Evolutionary conservation across 2,797 vertebrate genomes (phyloP), one percentile per base, ranked within the genome.

Genomic region (Phyllotis vaccarum): DNA sequence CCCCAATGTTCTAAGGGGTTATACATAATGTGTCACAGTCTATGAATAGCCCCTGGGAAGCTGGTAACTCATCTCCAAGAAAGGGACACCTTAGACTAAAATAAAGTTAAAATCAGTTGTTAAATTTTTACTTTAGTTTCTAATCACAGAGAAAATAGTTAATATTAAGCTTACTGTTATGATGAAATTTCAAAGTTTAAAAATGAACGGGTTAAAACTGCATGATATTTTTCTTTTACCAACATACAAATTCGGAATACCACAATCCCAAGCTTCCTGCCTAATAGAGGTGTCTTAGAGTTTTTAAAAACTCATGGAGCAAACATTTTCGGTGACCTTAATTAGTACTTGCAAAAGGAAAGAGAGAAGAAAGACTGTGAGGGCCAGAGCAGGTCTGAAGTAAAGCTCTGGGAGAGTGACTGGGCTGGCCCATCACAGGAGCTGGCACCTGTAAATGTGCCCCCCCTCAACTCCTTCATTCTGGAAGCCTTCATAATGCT

Each of bases 321-420:
- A 92, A 92, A 70, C 68, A 66, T 96, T 93, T 96, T 75, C 88
- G 17, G 58, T n/a, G 93, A 90, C n/a, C 66, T 93, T 82, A 91
- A 74, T 89, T 90, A 89, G 46, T 34, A 43, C 21, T 31, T 3
- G 70, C 21, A 86, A 37, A 91, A 93, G 90, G 91, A 74, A 29
- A 37, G 27, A 56, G 40, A 66, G 60, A 92, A 13, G 83, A 70
- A n/a, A 91, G 76, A 22, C 37, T 46, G 11, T 1, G 60, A 76
- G 78, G 70, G 72, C 62, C 78, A 54, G 66, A 68, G 34, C 54
- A 56, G n/a, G 29, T 58, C 54, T 79, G 34, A 75, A 78, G 66
- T 80, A 70, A 68, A 74, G n/a, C 49, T 10, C 40, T 4, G 4
- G 2, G 52, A 40, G 54, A 79, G 52, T 6, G 10, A 9, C 56